Base-by-base conservation (phyloP, 2,113 vertebrate species). In the Tychaedon coryphoeus region DNA sequence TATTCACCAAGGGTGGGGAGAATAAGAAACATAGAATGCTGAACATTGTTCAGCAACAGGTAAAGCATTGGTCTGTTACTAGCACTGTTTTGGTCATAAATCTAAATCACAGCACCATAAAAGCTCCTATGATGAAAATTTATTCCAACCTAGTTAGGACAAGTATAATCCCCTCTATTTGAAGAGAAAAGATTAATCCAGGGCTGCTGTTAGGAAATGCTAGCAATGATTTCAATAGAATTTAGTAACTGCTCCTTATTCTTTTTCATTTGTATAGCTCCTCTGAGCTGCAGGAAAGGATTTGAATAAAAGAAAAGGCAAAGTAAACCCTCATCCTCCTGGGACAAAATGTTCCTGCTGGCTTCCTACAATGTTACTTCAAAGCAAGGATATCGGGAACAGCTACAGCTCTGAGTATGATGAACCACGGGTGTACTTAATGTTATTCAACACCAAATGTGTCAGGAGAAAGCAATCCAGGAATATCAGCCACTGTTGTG, bases 301-400 rank as follows among this genome's bases (percentile, higher is more conserved):
- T 77, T n/a, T 92, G 60, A 94, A 93, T 82, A 64, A 95, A 95
- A 89, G 50, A 95, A 95, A 91, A 85, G n/a, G 24, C 33, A 92
- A 90, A 88, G 60, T 77, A 88, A 93, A 80, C 17, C 11, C 62
- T 87, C 25, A 70, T 57, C 25, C 80, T 84, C 90, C 67, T 83
- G 88, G 72, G 86, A 91, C 57, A 90, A 97, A 92, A 75, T 84
- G 88, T 86, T 91, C 70, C 60, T 93, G 25, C 54, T 81, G n/a
- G 48, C 67, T 80, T 92, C 38, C 78, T 79, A 60, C 82, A 77
- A 26, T 81, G 77, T 78, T 73, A 71, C 70, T 92, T 92, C 58
- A 91, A 95, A 94, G 90, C 36, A 58, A 84, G 64, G 84, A 22
- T 66, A 84, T 70, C 1, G 4, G 60, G 50, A 92, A 42, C 53